phyloP scores from a whole-genome alignment of 2,888 invertebrate genomes.

The Dryomyza anilis region DNA sequence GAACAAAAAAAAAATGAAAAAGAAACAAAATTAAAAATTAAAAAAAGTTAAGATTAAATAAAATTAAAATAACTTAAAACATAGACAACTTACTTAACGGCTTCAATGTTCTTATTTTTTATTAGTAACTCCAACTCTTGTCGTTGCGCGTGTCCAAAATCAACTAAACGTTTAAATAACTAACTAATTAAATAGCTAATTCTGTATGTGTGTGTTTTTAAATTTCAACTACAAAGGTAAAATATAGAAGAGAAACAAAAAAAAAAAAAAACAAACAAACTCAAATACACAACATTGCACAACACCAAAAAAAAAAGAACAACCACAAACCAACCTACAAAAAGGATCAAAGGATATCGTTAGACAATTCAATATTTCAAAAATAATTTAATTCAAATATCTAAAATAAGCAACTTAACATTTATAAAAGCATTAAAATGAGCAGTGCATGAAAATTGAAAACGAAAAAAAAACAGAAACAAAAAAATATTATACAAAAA shows the following conservation, averaged over 20 bases:
- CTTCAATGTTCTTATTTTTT: no score
- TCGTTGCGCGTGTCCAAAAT: not conserved
- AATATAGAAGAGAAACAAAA: no score
- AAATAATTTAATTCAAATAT: not conserved
- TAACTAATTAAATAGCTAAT: not conserved
- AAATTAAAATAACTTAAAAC: not conserved
- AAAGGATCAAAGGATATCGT: conserved; percentile 1
- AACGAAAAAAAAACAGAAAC: not conserved
- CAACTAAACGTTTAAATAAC: not conserved
- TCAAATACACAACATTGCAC: no score
- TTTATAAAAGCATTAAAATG: not conserved
- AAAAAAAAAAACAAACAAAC: no score
- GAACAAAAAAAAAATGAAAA: conserved; percentile 10
- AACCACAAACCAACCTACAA: not conserved
- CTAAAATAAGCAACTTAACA: not conserved
- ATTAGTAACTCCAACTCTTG: no score
- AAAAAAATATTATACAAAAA: not conserved
- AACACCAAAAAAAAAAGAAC: no score
- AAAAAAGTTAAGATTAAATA: not conserved
- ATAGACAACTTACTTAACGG: not conserved
- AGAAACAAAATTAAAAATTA: conserved; percentile 22
- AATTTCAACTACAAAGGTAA: conserved; percentile 1
- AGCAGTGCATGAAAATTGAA: not conserved
- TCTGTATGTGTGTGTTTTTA: not conserved
- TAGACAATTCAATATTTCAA: not conserved